Base-by-base conservation (phyloP, 2,888 invertebrate species). In the Luperina nickerlii region DNA sequence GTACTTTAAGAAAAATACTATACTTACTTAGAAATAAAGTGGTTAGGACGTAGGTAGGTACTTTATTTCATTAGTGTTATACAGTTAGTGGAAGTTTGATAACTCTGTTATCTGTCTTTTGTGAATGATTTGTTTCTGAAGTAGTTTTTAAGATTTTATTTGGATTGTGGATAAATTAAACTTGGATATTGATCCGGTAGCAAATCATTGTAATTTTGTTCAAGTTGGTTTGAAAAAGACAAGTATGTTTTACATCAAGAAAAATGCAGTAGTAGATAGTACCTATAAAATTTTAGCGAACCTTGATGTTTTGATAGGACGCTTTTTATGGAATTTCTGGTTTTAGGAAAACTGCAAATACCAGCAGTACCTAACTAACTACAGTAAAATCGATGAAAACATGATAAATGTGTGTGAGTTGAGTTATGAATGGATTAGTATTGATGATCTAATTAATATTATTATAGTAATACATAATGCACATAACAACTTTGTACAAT, bases 1-100 rank as follows among this genome's bases (percentile, higher is more conserved):
- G 79, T 86, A 71, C 74, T 78, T 73, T 76, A 32, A 73, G 73
- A 73, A 81, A 87, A 88, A 86, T 79, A 81, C 83, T 83, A 78
- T 24, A 78, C 63, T 78, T 62, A 75, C 69, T 80, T 65, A 76
- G 69, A 57, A 54, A 69, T 62, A 81, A 84, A 87, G 78, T 85
- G 85, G 67, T 73, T 48, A 7, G 38, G 76, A 51, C 24, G 63
- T 75, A 11, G n/a, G 9, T 24, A 18, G 51, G 18, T 54, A 42
- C 68, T 72, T 78, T 84, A 81, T 86, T 77, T 68, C 24, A 83
- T 83, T 86, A 74, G 66, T 3, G 42, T 75, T 73, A 69, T 57
- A 65, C 20, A 63, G 57, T 77, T 80, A 76, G 27, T 65, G 48
- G 38, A 42, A 87, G 71, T 71, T 74, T 48, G 32, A 76, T 57